Conservation (phyloP, 2,113 vertebrate genomes). For the Axis porcinus region DNA sequence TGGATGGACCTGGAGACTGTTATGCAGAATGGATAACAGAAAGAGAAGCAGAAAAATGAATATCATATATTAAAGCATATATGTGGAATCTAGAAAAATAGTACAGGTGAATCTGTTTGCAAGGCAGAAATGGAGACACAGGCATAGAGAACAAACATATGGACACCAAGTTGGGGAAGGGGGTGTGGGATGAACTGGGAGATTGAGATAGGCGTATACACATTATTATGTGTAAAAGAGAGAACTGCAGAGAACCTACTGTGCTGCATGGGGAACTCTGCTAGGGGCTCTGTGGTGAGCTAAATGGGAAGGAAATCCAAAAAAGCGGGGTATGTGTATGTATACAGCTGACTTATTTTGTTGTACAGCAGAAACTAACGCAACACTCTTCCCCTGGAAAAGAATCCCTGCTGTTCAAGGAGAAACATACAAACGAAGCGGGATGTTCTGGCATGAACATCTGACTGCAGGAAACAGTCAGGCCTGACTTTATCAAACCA, state of each 20-base stretch:
- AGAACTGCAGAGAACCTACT: background rate
- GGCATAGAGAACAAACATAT: background rate
- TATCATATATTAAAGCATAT: background rate
- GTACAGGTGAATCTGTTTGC: background rate
- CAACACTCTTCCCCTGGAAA: background rate
- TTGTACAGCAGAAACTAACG: background rate
- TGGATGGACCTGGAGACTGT: background rate
- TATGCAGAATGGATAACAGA: background rate
- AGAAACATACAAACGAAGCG: background rate
- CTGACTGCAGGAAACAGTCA: background rate
- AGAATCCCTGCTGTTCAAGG: background rate
- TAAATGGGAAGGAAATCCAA: background rate
- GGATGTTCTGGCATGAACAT: background rate
- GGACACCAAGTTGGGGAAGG: background rate
- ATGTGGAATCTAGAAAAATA: background rate
- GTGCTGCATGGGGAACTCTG: background rate
- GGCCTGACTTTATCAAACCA: background rate
- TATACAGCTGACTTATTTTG: background rate
- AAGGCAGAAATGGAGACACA: background rate
- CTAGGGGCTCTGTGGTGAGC: background rate
- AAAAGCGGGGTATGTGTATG: background rate
- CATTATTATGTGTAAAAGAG: background rate
- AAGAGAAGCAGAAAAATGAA: background rate
- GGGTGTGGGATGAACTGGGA: background rate
- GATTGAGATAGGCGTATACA: rapidly evolving